These are phyloP conservation scores for Anguilla rostrata DNA, from an alignment of 2,113 vertebrate species.

Conservation along the genomic window DNA sequence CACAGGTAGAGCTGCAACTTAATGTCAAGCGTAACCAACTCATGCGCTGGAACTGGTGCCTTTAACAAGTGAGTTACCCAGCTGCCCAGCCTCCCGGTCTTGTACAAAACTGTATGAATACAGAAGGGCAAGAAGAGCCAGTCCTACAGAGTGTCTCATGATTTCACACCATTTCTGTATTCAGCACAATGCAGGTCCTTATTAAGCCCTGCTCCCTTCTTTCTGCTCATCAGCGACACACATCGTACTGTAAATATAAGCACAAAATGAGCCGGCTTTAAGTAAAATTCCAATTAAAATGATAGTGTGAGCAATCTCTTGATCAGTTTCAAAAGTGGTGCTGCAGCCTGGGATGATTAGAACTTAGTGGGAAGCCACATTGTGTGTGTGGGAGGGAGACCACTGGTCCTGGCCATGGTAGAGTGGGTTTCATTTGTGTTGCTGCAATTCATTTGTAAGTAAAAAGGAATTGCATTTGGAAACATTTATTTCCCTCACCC, in stretches of 20 bases:
- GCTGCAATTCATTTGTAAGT: neutral
- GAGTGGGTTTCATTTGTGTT: neutral
- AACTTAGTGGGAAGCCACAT: neutral
- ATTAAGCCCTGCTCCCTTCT: neutral
- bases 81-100: neutral
- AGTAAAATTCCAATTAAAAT: constrained; percentile 19
- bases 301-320: constrained; percentile 9
- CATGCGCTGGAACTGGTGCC: no score
- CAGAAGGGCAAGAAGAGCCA: neutral
- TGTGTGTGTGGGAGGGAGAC: neutral
- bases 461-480: neutral
- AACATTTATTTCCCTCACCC: neutral
- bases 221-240: neutral
- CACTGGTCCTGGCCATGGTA: neutral
- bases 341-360: neutral
- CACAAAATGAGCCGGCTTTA: neutral
- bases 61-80: no score
- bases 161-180: no score
- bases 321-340: neutral
- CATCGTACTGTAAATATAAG: neutral
- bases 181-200: neutral
- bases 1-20: no score
- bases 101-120: neutral
- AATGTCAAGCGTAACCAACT: no score
- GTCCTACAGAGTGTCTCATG: neutral